Conservation (phyloP, 2,113 vertebrate genomes). For the Trachemys scripta region DNA sequence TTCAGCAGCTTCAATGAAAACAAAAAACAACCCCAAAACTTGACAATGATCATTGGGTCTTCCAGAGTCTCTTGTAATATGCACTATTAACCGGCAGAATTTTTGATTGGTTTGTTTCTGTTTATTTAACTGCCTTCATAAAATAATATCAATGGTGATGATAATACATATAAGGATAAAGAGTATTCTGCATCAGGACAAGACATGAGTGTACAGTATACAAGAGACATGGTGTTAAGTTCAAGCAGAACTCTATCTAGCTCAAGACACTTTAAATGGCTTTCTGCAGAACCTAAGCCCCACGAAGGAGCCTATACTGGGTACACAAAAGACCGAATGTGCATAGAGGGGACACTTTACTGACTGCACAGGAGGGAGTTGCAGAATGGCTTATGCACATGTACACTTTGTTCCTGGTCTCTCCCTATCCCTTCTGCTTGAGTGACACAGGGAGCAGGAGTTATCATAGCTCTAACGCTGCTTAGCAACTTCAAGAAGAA, state of each 20-base stretch:
- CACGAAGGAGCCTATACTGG: background rate
- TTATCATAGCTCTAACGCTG: background rate
- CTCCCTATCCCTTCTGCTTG: background rate
- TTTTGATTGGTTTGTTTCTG: background rate
- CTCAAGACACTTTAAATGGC: background rate
- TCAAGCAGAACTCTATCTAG: background rate
- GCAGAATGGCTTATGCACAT: background rate
- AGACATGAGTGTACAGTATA: background rate
- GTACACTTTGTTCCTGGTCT: background rate
- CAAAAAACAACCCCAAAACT: constrained; percentile 44
- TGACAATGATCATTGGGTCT: constrained; percentile 59
- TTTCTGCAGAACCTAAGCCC: fast-evolving
- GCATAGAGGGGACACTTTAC: background rate
- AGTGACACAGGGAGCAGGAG: background rate
- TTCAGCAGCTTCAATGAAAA: constrained; percentile 49
- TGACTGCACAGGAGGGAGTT: background rate
- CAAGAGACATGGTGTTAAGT: background rate
- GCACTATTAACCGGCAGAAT: background rate
- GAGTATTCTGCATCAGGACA: background rate
- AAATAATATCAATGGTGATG: constrained; percentile 39
- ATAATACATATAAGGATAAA: background rate
- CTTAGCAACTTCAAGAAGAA: background rate
- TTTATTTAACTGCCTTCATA: background rate
- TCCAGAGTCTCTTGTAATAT: constrained; percentile 16
- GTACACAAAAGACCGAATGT: background rate